These are phyloP conservation scores for Drosophila leonis DNA, from an alignment of 2,888 invertebrate species.

Conservation along the genomic window DNA sequence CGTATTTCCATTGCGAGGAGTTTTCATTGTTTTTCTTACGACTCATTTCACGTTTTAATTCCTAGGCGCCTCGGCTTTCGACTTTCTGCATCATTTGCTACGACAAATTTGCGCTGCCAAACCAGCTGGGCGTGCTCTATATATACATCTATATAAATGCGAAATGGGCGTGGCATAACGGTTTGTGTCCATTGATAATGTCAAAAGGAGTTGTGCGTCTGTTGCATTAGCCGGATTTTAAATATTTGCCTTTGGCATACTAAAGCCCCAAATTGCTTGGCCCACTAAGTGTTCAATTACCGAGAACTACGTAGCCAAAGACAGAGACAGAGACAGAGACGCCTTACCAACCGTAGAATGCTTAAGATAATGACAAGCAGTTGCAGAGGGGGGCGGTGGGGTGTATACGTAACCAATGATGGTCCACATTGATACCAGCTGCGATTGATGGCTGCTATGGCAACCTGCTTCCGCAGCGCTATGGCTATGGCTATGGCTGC, in stretches of 20 bases:
- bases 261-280: constrained; percentile 73
- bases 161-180: constrained; percentile 27
- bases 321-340: background rate
- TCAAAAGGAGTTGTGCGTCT: constrained; percentile 50
- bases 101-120: constrained; percentile 70
- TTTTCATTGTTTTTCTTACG: constrained; percentile 82
- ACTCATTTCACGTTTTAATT: constrained; percentile 83
- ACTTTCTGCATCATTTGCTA: constrained; percentile 77
- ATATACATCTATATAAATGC: background rate
- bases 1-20: constrained; percentile 51
- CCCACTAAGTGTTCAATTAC: constrained; percentile 79
- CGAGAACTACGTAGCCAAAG: constrained; percentile 28
- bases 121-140: constrained; percentile 44
- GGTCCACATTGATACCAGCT: constrained; percentile 77
- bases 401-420: constrained; percentile 46
- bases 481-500: background rate
- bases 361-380: constrained; percentile 38
- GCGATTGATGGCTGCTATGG: constrained; percentile 65
- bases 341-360: background rate
- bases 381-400: background rate
- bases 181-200: constrained; percentile 10
- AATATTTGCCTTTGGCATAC: constrained; percentile 66
- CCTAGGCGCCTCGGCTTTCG: constrained; percentile 65
- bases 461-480: constrained; percentile 6
- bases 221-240: constrained; percentile 47